These are phyloP conservation scores for Xenentodon cancila DNA, from an alignment of 2,797 vertebrate genomes.

Conservation along the genomic window DNA sequence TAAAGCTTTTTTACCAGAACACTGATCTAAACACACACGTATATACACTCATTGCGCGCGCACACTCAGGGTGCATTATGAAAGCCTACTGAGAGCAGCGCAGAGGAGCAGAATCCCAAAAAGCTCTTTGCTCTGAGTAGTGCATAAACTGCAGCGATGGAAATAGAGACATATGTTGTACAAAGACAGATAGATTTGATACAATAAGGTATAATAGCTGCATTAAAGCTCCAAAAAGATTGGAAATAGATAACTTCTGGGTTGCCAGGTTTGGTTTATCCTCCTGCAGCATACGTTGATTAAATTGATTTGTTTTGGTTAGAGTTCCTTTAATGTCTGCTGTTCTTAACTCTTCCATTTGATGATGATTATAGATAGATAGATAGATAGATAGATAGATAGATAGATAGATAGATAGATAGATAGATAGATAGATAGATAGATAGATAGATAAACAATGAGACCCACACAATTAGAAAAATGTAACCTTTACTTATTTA, in stretches of 20 bases:
- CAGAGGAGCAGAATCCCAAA: slow-evolving; percentile 53
- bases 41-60: slow-evolving; percentile 15
- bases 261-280: no score
- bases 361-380: slow-evolving; percentile 1
- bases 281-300: no score
- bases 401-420: background rate
- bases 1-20: slow-evolving; percentile 75
- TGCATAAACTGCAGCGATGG: slow-evolving; percentile 30
- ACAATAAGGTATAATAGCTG: no score
- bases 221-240: no score
- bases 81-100: slow-evolving; percentile 46
- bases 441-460: slow-evolving; percentile 3
- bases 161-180: slow-evolving; percentile 2
- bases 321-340: no score
- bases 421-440: no score
- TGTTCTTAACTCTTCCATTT: no score
- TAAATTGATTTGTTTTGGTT: no score
- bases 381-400: slow-evolving; percentile 1
- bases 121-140: slow-evolving; percentile 43
- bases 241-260: no score
- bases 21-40: slow-evolving; percentile 65
- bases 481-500: slow-evolving; percentile 85
- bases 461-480: slow-evolving; percentile 74
- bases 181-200: background rate
- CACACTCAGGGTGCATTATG: slow-evolving; percentile 44